Evolutionary conservation across 2,797 vertebrate species (phyloP).

Genomic region (Sebastes trivittatus): DNA sequence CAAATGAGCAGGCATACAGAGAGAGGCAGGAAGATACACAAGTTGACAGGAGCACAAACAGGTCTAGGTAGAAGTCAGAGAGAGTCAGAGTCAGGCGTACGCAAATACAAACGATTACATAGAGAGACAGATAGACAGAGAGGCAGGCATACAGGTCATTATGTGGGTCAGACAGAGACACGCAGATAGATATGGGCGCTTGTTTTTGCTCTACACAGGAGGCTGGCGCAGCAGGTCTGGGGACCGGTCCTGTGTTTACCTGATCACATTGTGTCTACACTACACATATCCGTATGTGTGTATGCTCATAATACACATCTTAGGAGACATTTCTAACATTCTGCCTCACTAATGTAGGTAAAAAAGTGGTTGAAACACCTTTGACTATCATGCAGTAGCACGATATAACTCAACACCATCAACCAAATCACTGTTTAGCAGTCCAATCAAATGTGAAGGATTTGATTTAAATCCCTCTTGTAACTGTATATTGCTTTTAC

Average conservation of each 20-base stretch:
- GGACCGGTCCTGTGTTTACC: constrained; percentile 3
- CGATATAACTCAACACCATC: not conserved
- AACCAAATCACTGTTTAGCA: not conserved
- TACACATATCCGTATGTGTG: not conserved
- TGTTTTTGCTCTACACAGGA: constrained; percentile 69
- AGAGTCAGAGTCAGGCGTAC: constrained; percentile 17
- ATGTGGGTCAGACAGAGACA: constrained; percentile 44
- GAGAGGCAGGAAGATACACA: constrained; percentile 12
- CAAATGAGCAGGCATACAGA: constrained; percentile 24
- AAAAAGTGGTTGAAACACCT: not conserved
- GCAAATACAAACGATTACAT: constrained; percentile 24
- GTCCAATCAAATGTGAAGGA: too few species aligned
- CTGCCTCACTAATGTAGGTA: not conserved
- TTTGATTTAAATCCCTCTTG: too few species aligned
- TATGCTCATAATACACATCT: not conserved
- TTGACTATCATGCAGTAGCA: not conserved
- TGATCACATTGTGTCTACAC: not conserved
- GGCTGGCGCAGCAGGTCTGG: constrained; percentile 30
- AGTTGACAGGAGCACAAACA: constrained; percentile 46
- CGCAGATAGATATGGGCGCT: constrained; percentile 59
- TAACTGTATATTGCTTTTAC: too few species aligned
- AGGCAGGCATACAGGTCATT: constrained; percentile 33
- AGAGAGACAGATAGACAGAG: constrained; percentile 18
- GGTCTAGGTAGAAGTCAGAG: constrained; percentile 24
- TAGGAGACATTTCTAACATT: not conserved